A percentile compares a stretch with the other conserved stretches of the same genome.
These are phyloP conservation scores for Exaiptasia diaphana DNA, from an alignment of 64 coral and sea anemone species.

Conservation along the genomic window DNA sequence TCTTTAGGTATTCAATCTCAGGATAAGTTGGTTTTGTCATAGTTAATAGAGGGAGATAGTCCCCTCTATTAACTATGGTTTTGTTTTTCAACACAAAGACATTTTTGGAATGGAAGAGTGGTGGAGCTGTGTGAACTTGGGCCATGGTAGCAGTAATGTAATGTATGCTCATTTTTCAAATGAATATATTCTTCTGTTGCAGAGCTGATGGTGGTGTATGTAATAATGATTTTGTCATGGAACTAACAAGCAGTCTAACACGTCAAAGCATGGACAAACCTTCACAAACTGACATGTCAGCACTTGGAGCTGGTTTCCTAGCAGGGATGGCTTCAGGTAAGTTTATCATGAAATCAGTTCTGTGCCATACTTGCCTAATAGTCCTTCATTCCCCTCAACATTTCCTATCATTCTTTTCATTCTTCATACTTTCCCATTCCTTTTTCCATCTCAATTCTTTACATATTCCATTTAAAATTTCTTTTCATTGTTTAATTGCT, in stretches of 20 bases:
- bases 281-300: slow-evolving; percentile 88
- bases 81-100: no score
- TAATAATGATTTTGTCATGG: slow-evolving; percentile 95
- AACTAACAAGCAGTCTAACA: slow-evolving; percentile 76
- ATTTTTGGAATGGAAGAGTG: no score
- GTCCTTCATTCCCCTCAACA: not conserved
- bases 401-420: not conserved
- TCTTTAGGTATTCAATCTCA: no score
- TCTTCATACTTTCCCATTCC: not conserved
- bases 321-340: slow-evolving; percentile 81
- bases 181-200: slow-evolving; percentile 10
- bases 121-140: no score
- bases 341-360: not conserved
- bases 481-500: no score
- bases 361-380: not conserved
- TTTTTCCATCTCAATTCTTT: not conserved
- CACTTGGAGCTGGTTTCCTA: slow-evolving; percentile 82
- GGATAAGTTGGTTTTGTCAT: no score
- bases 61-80: no score
- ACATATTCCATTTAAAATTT: no score
- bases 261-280: slow-evolving; percentile 78
- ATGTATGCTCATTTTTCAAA: no score
- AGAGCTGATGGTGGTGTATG: slow-evolving; percentile 89
- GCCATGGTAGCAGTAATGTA: no score
- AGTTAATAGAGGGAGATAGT: no score